Percentiles rank a stretch among this genome's conserved stretches.
These are phyloP conservation scores for Epizoanthus rinbou DNA, from an alignment of 92 coral and sea anemone genomes.

Conservation along the genomic window DNA sequence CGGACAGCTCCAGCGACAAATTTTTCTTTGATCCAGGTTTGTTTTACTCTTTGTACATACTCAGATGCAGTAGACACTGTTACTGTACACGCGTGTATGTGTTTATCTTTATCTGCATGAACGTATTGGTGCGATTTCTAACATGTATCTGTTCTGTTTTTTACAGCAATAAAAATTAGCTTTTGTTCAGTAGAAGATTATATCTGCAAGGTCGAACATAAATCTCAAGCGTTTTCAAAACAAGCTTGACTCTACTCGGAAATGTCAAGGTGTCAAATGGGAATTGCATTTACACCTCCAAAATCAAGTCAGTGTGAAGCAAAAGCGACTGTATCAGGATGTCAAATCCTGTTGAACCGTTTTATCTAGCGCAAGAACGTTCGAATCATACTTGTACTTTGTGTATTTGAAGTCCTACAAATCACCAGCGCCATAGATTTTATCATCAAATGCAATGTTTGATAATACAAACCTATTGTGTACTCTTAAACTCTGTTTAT, in stretches of 20 bases:
- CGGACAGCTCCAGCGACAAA: conserved; percentile 79
- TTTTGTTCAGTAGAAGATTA: background rate
- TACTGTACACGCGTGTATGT: no score
- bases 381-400: background rate
- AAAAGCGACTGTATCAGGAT: background rate
- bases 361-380: background rate
- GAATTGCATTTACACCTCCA: conserved; percentile 27
- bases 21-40: conserved; percentile 83
- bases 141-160: no score
- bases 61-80: no score
- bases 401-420: background rate
- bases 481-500: conserved; percentile 6
- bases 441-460: background rate
- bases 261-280: conserved; percentile 36
- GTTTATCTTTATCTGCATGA: no score
- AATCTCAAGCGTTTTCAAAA: background rate
- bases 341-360: background rate
- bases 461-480: conserved; percentile 10
- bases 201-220: background rate
- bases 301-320: background rate
- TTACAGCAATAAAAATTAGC: background rate
- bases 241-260: conserved; percentile 17
- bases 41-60: conserved; percentile 11
- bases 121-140: no score
- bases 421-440: background rate